Percentiles rank a stretch among this genome's conserved stretches.
phyloP scores from a whole-genome alignment of 2,797 vertebrate genomes.

The Centropyge bicolor region DNA sequence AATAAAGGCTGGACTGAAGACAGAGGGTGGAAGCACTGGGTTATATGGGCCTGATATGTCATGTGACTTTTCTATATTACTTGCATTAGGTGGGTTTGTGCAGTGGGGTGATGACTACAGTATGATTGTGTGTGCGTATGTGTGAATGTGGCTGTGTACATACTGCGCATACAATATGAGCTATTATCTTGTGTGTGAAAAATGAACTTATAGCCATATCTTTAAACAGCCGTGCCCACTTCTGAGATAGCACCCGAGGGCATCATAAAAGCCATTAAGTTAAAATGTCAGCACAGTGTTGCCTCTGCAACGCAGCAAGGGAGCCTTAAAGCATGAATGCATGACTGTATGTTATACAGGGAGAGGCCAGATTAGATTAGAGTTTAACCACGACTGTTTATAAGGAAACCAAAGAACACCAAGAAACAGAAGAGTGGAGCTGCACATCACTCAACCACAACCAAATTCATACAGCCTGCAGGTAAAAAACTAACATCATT shows the following conservation, averaged over 20 bases:
- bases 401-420: constrained; percentile 38
- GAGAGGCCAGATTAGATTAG: constrained; percentile 44
- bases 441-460: constrained; percentile 6
- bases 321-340: constrained; percentile 53
- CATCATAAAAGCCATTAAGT: constrained; percentile 57
- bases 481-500: constrained; percentile 1
- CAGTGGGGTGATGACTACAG: not conserved
- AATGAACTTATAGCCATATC: constrained; percentile 52
- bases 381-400: constrained; percentile 29
- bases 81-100: constrained; percentile 6
- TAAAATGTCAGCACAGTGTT: constrained; percentile 60
- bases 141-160: constrained; percentile 26
- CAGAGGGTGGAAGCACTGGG: not conserved
- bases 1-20: constrained; percentile 18
- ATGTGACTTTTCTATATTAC: constrained; percentile 18
- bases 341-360: constrained; percentile 37
- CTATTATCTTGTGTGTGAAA: constrained; percentile 41
- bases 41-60: not conserved
- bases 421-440: constrained; percentile 9
- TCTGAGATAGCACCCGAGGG: constrained; percentile 49
- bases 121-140: constrained; percentile 3
- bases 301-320: constrained; percentile 47
- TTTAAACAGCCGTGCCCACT: constrained; percentile 45
- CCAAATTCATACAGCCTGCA: not conserved
- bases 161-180: constrained; percentile 27